Evolutionary conservation across 2,113 vertebrate species (phyloP).

Genomic region (Aptenodytes patagonicus): DNA sequence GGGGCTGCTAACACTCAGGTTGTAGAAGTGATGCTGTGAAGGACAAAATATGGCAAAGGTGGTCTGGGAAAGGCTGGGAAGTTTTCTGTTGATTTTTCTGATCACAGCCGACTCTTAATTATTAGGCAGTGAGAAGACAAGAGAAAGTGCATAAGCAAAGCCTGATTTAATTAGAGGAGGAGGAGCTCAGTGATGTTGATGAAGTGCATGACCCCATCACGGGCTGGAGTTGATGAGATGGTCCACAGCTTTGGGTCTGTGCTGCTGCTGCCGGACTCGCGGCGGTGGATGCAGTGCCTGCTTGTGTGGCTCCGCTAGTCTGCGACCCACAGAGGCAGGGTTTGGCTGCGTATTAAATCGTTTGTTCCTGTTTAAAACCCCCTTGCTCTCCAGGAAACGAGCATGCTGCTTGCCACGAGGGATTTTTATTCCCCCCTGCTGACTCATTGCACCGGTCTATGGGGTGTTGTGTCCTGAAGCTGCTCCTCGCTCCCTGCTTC

Average conservation of each 20-base stretch:
- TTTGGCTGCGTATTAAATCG: fast-evolving
- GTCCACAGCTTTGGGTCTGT: neutral
- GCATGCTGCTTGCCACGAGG: neutral
- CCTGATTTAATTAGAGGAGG: neutral
- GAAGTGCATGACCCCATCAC: fast-evolving
- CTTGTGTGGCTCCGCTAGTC: neutral
- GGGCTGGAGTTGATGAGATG: neutral
- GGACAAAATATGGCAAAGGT: neutral
- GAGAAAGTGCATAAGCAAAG: neutral
- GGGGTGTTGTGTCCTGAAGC: neutral
- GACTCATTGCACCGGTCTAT: neutral
- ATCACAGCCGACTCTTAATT: neutral
- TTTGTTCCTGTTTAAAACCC: neutral
- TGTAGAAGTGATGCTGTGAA: neutral
- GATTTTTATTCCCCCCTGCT: neutral
- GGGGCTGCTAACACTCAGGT: fast-evolving
- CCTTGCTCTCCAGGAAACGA: neutral
- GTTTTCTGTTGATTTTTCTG: neutral
- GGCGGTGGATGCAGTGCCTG: neutral
- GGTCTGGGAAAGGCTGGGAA: neutral
- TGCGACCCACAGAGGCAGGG: neutral
- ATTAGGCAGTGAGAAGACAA: neutral
- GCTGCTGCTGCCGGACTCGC: neutral
- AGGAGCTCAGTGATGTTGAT: neutral
- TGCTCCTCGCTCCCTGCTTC: neutral